phyloP scores from a whole-genome alignment of 2,888 invertebrate genomes.

The Ectropis crepuscularia region DNA sequence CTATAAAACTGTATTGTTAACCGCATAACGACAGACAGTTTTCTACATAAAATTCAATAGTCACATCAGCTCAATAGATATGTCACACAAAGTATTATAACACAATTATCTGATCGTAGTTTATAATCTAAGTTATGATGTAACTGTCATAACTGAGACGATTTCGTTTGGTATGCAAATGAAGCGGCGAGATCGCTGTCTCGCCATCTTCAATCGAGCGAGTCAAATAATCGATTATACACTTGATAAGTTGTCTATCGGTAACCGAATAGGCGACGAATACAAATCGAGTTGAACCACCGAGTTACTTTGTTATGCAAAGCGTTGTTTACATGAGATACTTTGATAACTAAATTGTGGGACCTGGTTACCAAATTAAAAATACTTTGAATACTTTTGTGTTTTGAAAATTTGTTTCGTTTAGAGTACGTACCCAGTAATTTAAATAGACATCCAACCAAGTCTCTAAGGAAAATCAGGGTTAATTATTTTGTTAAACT shows the following conservation, averaged over 20 bases:
- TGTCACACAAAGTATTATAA: conserved; percentile 36
- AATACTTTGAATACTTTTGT: neutral
- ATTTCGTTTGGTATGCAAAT: conserved; percentile 59
- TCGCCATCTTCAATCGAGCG: conserved; percentile 27
- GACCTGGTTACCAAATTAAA: neutral
- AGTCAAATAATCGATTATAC: conserved; percentile 33
- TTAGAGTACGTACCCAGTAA: neutral
- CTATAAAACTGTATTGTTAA: conserved; percentile 3
- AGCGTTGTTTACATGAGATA: conserved; percentile 16
- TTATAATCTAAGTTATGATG: conserved; percentile 43
- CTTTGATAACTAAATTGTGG: neutral
- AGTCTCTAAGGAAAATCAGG: too few relatives aligned
- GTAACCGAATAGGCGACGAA: conserved; percentile 26
- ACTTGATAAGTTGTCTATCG: conserved; percentile 38
- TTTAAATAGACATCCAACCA: neutral
- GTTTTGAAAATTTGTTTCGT: too few relatives aligned
- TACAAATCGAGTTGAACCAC: conserved; percentile 34
- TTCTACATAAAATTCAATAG: conserved; percentile 4
- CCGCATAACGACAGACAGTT: conserved; percentile 9
- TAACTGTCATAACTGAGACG: conserved; percentile 53
- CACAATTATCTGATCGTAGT: conserved; percentile 44
- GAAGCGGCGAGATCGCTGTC: conserved; percentile 49
- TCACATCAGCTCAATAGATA: conserved; percentile 10
- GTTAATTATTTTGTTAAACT: too few relatives aligned
- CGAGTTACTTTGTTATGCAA: conserved; percentile 22